Evolutionary conservation across 1,140 invertebrate species (phyloP), one percentile per base, ranked within the genome.

Genomic region (Kradibia gibbosae): DNA sequence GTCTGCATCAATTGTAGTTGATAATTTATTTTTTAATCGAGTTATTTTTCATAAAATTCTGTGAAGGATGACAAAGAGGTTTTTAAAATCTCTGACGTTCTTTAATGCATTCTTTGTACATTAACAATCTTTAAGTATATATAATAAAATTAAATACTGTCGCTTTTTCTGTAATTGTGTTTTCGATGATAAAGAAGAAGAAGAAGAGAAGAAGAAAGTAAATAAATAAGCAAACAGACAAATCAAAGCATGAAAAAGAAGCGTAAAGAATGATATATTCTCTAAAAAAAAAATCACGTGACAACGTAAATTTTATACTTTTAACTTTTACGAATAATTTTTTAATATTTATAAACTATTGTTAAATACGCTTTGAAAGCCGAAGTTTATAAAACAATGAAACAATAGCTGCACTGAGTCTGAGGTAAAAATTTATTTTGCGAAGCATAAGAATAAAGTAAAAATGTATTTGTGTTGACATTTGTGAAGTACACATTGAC

Each of bases 241-340:
- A 25, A 53, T n/a, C 34, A 31, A 67, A 28, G 10, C 17, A 34
- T 2, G 22, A 34, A n/a, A 39, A 15, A 65, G 8, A 78, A 55
- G 25, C 22, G n/a, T n/a, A 72, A 72, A 48, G 13, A 65, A 78
- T 36, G 25, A n/a, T 53, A 22, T 45, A 53, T 77, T 48, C 10
- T 67, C 28, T 22, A 67, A 67, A n/a, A n/a, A n/a, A n/a, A n/a
- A n/a, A n/a, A 78, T 57, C 39, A 36, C 48, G 48, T 42, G 22
- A 13, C 78, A 60, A 50, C 65, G 25, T 55, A 28, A 70, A 34
- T 80, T 65, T 62, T 74, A 74, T 50, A 74, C 50, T n/a, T 39
- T 17, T n/a, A 65, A 73, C 74, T 73, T 80, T 50, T 74, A 74
- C 20, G 13, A 50, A 62, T 80, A 31, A 74, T 25, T 48, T 74